Conservation (phyloP, 2,113 vertebrate species). For the Spea bombifrons region DNA sequence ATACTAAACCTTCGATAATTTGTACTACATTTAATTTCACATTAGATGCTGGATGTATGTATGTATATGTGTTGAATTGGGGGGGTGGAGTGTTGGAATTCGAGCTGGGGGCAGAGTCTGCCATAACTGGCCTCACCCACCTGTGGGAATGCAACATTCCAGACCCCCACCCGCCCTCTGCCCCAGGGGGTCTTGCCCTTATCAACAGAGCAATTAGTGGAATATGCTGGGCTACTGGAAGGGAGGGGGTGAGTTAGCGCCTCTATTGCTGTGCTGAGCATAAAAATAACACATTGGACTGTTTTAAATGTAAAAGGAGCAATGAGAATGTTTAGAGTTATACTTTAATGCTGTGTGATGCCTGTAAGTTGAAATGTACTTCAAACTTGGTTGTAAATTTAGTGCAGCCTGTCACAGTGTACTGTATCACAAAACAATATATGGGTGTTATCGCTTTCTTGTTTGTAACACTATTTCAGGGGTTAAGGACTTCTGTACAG, state of each 20-base stretch:
- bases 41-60: neutral
- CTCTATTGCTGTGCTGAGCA: neutral
- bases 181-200: conserved; percentile 22
- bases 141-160: conserved; percentile 36
- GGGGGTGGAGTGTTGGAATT: conserved; percentile 14
- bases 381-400: too few relatives aligned
- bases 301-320: neutral
- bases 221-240: conserved; percentile 26
- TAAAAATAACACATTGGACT: neutral
- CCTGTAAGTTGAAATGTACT: too few relatives aligned
- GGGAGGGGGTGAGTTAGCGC: neutral
- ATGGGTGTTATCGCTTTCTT: too few relatives aligned
- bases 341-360: too few relatives aligned
- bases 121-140: conserved; percentile 21
- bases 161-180: conserved; percentile 22
- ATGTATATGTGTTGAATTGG: neutral
- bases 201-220: conserved; percentile 28
- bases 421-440: too few relatives aligned
- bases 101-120: conserved; percentile 16
- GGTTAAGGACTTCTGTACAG: neutral
- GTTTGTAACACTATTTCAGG: neutral
- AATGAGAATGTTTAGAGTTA: neutral
- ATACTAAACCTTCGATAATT: too few relatives aligned
- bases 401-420: too few relatives aligned
- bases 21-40: neutral